Conservation (phyloP, 2,113 vertebrate species). For the Phalacrocorax aristotelis region DNA sequence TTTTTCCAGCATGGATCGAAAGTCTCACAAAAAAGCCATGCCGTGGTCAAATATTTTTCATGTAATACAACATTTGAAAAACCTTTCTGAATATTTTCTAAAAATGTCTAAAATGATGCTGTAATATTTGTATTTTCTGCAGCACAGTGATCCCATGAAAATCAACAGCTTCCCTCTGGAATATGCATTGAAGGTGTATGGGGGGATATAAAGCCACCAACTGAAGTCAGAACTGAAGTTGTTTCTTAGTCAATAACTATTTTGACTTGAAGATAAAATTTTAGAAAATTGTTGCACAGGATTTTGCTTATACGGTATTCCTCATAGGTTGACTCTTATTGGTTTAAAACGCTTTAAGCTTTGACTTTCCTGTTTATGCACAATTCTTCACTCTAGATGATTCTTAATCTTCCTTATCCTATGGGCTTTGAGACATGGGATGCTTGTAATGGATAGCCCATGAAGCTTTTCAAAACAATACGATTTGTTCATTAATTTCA, state of each 20-base stretch:
- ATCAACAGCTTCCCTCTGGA: not conserved
- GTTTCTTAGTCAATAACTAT: not conserved
- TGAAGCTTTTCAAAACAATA: slow-evolving; percentile 6
- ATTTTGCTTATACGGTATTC: not conserved
- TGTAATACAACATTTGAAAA: not conserved
- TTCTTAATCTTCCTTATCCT: not conserved
- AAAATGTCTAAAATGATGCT: not conserved
- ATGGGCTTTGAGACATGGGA: not conserved
- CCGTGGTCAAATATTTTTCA: slow-evolving; percentile 17
- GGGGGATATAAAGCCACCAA: not conserved
- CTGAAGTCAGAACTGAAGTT: slow-evolving; percentile 1
- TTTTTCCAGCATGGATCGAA: not conserved
- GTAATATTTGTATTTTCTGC: not conserved
- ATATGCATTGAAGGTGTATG: not conserved
- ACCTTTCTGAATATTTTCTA: slow-evolving; percentile 7
- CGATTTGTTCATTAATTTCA: not conserved
- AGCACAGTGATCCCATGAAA: not conserved
- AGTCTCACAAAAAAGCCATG: not conserved
- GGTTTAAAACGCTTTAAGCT: not conserved
- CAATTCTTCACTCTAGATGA: slow-evolving; percentile 4
- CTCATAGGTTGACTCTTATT: not conserved
- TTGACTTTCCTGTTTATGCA: not conserved
- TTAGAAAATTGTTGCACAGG: not conserved
- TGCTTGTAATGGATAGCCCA: not conserved
- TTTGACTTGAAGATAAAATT: slow-evolving; percentile 1